Evolutionary conservation across 2,888 invertebrate genomes (phyloP).

Genomic region (Linnaemya tessellans): DNA sequence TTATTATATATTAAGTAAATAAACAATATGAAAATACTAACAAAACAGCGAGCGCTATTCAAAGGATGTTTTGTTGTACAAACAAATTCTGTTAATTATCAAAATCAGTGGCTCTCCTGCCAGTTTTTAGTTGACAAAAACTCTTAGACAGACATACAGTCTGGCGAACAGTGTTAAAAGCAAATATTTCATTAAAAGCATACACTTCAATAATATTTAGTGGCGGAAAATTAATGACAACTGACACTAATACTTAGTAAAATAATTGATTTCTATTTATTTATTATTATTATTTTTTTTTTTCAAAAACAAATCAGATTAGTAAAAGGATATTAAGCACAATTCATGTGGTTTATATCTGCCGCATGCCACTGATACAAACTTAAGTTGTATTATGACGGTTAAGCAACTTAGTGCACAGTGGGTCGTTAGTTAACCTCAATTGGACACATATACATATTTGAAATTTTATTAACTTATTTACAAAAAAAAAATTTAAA

Average conservation of each 20-base stretch:
- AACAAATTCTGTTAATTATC: constrained; percentile 30
- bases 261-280: not conserved
- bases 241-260: constrained; percentile 2
- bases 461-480: too few relatives aligned
- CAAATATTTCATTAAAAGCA: not conserved
- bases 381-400: not conserved
- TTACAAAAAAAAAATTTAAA: too few relatives aligned
- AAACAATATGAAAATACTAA: not conserved
- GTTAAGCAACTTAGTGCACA: not conserved
- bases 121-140: not conserved
- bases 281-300: not conserved
- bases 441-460: too few relatives aligned
- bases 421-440: not conserved
- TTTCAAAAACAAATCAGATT: not conserved
- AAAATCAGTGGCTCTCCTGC: constrained; percentile 35
- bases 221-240: not conserved
- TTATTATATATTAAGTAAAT: too few relatives aligned
- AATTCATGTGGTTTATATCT: constrained; percentile 1
- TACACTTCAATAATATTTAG: not conserved
- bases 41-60: not conserved
- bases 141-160: constrained; percentile 19
- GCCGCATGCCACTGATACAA: not conserved
- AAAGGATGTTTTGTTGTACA: constrained; percentile 4
- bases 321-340: not conserved
- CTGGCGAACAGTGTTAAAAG: not conserved